These are phyloP conservation scores for Luperina nickerlii DNA, from an alignment of 2,888 invertebrate species.

Conservation along the genomic window DNA sequence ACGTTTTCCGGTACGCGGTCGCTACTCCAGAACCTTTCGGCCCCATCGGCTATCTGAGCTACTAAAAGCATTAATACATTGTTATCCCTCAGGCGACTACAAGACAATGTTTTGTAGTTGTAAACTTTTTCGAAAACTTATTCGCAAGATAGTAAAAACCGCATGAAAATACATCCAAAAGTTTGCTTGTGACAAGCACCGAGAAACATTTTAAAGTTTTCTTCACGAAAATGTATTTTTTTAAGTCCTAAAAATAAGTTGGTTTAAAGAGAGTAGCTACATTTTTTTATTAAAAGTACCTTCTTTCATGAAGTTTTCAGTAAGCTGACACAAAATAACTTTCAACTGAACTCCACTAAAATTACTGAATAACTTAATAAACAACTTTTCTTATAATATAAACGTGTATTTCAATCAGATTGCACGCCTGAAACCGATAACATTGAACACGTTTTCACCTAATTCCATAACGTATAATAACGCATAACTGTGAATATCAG, in stretches of 20 bases:
- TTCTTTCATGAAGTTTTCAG: background rate
- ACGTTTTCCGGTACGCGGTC: too few relatives aligned
- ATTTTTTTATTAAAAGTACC: background rate
- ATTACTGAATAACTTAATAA: slow-evolving; percentile 24
- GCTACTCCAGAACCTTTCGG: too few relatives aligned
- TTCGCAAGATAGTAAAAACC: background rate
- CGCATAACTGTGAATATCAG: slow-evolving; percentile 40
- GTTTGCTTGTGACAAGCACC: background rate
- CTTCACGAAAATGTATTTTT: background rate
- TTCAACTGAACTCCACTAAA: background rate
- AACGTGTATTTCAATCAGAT: slow-evolving; percentile 58
- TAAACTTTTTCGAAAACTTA: background rate
- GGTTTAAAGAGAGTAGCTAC: background rate
- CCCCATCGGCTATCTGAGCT: too few relatives aligned
- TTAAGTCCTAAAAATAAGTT: background rate
- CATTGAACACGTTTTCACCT: slow-evolving; percentile 55
- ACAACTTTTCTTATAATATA: slow-evolving; percentile 48
- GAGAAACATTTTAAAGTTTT: background rate
- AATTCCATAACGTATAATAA: slow-evolving; percentile 52
- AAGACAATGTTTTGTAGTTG: background rate
- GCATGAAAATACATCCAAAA: background rate
- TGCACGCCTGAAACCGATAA: slow-evolving; percentile 44
- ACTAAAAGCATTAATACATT: too few relatives aligned
- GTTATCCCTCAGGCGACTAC: background rate
- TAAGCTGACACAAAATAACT: slow-evolving; percentile 14